Evolutionary conservation across 2,888 invertebrate species (phyloP).

Genomic region (Volucella zonaria): DNA sequence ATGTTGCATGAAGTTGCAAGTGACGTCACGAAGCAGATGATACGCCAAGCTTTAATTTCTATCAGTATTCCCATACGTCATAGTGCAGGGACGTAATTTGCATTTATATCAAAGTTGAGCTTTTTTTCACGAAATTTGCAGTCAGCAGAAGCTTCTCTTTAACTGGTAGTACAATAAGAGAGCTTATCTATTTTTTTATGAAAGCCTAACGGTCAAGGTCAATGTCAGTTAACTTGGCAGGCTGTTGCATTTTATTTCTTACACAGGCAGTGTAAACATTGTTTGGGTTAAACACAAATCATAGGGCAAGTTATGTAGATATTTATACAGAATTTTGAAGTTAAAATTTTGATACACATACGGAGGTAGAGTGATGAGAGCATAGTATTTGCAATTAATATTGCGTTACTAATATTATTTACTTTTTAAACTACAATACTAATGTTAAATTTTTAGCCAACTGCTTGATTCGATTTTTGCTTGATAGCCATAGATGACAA

Average conservation of each 20-base stretch:
- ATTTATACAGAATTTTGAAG: slow-evolving; percentile 4
- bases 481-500: too few relatives aligned
- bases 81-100: background rate
- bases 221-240: slow-evolving; percentile 5
- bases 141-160: background rate
- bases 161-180: background rate
- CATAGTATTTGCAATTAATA: too few relatives aligned
- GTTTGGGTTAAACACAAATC: too few relatives aligned
- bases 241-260: background rate
- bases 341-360: background rate
- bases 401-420: too few relatives aligned
- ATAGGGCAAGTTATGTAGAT: too few relatives aligned
- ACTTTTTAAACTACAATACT: too few relatives aligned
- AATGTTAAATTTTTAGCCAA: too few relatives aligned
- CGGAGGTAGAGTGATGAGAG: background rate
- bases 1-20: slow-evolving; percentile 43
- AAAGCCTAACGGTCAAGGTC: slow-evolving; percentile 40
- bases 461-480: too few relatives aligned
- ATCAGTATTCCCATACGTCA: background rate
- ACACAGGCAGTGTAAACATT: background rate
- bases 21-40: slow-evolving; percentile 7
- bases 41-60: slow-evolving; percentile 1
- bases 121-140: background rate
- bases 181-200: slow-evolving; percentile 17
- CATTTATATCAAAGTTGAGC: background rate